Evolutionary conservation across 2,797 vertebrate species (phyloP).

Genomic region (Loris lydekkerianus): DNA sequence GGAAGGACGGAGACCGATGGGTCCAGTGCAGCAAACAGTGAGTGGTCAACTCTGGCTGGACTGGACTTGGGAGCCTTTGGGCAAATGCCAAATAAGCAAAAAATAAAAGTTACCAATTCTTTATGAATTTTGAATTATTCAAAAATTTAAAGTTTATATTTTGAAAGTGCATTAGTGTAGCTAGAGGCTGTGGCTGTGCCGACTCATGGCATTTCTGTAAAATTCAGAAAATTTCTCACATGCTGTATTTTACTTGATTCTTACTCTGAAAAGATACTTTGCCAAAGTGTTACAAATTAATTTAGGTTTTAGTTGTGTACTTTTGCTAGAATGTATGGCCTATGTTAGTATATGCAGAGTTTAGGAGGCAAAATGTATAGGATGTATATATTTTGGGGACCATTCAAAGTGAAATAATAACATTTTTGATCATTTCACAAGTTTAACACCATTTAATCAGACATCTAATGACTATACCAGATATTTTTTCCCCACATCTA

Average conservation of each 20-base stretch:
- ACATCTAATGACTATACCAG: not conserved
- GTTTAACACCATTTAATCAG: not conserved
- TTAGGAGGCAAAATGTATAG: conserved; percentile 14
- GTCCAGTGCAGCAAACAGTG: conserved; percentile 99
- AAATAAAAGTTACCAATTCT: not conserved
- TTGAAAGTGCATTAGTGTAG: not conserved
- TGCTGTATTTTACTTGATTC: not conserved
- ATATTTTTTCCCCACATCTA: not conserved
- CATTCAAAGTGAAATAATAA: conserved; percentile 27
- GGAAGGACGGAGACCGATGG: conserved; percentile 96
- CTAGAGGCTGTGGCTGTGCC: not conserved
- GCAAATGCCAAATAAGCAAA: not conserved
- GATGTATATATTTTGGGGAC: not conserved
- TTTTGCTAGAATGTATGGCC: not conserved
- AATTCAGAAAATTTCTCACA: not conserved
- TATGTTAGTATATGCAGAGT: not conserved
- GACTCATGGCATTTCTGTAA: not conserved
- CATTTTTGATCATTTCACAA: not conserved
- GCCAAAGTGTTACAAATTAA: not conserved
- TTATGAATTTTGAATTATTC: not conserved
- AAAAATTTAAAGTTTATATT: not conserved
- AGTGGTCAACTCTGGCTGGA: conserved; percentile 81
- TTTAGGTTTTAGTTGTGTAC: conserved; percentile 16
- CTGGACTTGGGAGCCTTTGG: not conserved
- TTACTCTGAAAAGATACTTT: conserved; percentile 32